phyloP scores from a whole-genome alignment of 1,140 invertebrate species.

The Cyphomyrmex costatus region DNA sequence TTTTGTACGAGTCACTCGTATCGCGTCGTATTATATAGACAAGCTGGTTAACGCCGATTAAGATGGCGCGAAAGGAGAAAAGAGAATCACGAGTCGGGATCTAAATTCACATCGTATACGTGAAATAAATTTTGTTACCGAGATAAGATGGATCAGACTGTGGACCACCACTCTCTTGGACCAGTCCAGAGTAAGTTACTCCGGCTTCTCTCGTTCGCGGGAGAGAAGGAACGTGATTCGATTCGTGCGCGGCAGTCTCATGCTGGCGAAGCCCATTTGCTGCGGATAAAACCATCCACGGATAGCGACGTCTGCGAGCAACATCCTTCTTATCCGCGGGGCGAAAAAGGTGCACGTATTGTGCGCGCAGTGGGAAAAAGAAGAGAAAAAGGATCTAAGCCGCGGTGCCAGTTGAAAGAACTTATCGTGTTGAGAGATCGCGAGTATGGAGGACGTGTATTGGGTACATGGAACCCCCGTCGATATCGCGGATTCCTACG shows the following conservation, averaged over 20 bases:
- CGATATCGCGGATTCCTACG: constrained; percentile 69
- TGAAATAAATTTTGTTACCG: constrained; percentile 8
- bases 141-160: neutral
- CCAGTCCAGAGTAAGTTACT: constrained; percentile 13
- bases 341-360: constrained; percentile 31
- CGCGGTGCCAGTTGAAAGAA: constrained; percentile 71
- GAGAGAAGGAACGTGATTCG: constrained; percentile 34
- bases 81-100: neutral
- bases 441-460: constrained; percentile 68
- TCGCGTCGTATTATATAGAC: neutral
- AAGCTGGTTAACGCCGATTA: constrained; percentile 8
- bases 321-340: constrained; percentile 67
- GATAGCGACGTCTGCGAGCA: constrained; percentile 71
- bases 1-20: neutral
- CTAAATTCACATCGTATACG: neutral
- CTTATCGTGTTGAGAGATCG: constrained; percentile 76
- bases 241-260: constrained; percentile 69
- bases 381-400: constrained; percentile 65
- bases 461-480: constrained; percentile 67
- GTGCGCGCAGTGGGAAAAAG: constrained; percentile 61
- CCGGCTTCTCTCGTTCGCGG: constrained; percentile 18
- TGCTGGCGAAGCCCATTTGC: constrained; percentile 65
- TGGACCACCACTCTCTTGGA: constrained; percentile 10
- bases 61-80: neutral
- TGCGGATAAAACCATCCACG: constrained; percentile 71